Percentiles rank a stretch among this genome's conserved stretches.
Evolutionary conservation across 2,888 invertebrate genomes (phyloP).

Genomic region (Acheta domesticus): DNA sequence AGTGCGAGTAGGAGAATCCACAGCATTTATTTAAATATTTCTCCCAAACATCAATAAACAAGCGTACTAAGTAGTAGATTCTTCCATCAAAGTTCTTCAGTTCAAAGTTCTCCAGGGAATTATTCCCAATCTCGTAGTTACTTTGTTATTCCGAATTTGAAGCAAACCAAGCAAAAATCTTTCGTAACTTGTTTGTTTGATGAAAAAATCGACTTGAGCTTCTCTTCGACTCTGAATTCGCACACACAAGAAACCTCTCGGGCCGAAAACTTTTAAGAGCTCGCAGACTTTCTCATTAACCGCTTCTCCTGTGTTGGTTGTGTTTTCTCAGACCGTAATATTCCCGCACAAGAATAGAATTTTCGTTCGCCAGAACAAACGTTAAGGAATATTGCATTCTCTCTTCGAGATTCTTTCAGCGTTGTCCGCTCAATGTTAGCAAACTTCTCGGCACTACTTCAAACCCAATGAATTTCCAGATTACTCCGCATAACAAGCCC

Average conservation of each 20-base stretch:
- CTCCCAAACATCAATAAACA: too few relatives aligned
- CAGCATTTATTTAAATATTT: too few relatives aligned
- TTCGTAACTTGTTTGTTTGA: neutral
- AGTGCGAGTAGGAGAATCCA: too few relatives aligned
- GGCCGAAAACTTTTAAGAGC: neutral
- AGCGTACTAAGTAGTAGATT: too few relatives aligned
- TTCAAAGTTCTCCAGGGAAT: too few relatives aligned
- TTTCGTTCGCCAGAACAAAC: slow-evolving; percentile 9
- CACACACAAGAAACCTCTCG: neutral
- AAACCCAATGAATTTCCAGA: neutral
- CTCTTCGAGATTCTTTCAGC: neutral
- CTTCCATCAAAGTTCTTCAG: too few relatives aligned
- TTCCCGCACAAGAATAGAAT: neutral
- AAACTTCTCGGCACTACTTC: neutral
- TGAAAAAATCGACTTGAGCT: neutral
- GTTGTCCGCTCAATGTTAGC: neutral
- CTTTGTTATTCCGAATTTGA: too few relatives aligned
- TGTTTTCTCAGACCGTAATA: neutral
- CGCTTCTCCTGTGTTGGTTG: neutral
- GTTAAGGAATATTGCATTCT: slow-evolving; percentile 5
- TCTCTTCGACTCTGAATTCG: neutral
- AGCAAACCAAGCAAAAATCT: too few relatives aligned
- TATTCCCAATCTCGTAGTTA: too few relatives aligned
- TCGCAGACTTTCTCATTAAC: slow-evolving; percentile 4
- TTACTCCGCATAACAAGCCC: neutral